Evolutionary conservation across 2,888 invertebrate genomes (phyloP), one percentile per base, ranked within the genome.

Genomic region (Cylloceria caligata): DNA sequence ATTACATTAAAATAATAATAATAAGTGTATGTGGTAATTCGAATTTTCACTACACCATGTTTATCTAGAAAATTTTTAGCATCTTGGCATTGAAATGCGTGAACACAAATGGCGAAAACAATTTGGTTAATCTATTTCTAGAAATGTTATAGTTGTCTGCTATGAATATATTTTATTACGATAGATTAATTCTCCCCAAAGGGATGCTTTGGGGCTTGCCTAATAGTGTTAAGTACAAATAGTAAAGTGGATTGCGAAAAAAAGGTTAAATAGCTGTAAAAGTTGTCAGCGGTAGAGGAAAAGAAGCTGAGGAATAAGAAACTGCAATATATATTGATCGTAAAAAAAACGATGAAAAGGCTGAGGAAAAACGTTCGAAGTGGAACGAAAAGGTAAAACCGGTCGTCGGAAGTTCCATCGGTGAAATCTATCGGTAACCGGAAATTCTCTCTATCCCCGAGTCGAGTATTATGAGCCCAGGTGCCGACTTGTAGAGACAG

Each of bases 361-460:
- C n/a, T 47, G 27, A 36, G 57, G 11, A 55, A 60, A 71, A 71
- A 76, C 16, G 45, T 27, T 55, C 16, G 36, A 19, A 42, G 24
- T 64, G 42, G 45, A 39, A 16, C 47, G 71, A 36, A 52, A 73
- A 71, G 67, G 71, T 67, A 67, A 73, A 72, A 72, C 72, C 76
- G 69, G 73, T 73, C 45, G 74, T 60, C 80, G 84, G 82, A 84
- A 84, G 82, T 84, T 78, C 71, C 65, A 82, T 77, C 62, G 62
- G 74, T 74, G 67, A 34, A 75, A 81, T 79, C 81, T 69, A 75
- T 81, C 67, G 72, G 67, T 55, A 81, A 81, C 74, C 72, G 83
- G 83, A 83, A 83, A 83, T 83, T 83, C 78, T 75, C 62, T 64
- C 78, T 62, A 81, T 81, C 75, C 60, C 65, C 68, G 39, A 52